Evolutionary conservation across 2,797 vertebrate genomes (phyloP).

Genomic region (Chaetodon trifasciatus): DNA sequence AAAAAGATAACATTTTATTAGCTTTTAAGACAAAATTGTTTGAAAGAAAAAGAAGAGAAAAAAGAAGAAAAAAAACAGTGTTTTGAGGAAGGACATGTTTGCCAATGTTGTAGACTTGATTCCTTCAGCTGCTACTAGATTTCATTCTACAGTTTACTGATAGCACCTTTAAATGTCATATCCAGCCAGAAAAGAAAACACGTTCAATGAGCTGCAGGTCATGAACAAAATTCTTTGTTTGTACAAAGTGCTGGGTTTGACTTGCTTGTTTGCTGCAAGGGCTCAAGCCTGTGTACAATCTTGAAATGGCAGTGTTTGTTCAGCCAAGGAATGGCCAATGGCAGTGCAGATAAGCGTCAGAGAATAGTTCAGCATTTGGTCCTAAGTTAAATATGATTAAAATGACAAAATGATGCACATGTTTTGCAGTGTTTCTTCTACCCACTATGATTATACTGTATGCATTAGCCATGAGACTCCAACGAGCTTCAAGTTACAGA

Average conservation of each 20-base stretch:
- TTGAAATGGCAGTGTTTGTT: slow-evolving; percentile 24
- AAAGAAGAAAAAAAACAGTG: no score
- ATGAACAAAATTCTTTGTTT: not conserved
- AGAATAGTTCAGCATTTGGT: slow-evolving; percentile 20
- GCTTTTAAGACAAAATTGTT: not conserved
- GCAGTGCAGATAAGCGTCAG: slow-evolving; percentile 24
- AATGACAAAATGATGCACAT: not conserved
- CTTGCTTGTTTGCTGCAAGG: not conserved
- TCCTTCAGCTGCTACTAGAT: not conserved
- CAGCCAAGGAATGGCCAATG: slow-evolving; percentile 20
- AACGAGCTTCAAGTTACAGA: not conserved
- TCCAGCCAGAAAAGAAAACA: not conserved
- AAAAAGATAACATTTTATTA: not conserved
- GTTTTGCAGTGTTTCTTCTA: not conserved
- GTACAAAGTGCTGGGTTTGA: not conserved
- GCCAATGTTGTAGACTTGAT: not conserved
- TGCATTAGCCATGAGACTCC: not conserved
- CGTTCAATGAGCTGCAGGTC: not conserved
- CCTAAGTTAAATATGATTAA: slow-evolving; percentile 1
- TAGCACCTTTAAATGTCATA: not conserved
- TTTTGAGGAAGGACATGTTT: not conserved
- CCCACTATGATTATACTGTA: not conserved
- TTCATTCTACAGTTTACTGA: not conserved
- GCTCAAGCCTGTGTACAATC: not conserved
- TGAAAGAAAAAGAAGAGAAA: no score